These are phyloP conservation scores for Pollachius pollachius DNA, from an alignment of 2,113 vertebrate genomes.

Conservation along the genomic window DNA sequence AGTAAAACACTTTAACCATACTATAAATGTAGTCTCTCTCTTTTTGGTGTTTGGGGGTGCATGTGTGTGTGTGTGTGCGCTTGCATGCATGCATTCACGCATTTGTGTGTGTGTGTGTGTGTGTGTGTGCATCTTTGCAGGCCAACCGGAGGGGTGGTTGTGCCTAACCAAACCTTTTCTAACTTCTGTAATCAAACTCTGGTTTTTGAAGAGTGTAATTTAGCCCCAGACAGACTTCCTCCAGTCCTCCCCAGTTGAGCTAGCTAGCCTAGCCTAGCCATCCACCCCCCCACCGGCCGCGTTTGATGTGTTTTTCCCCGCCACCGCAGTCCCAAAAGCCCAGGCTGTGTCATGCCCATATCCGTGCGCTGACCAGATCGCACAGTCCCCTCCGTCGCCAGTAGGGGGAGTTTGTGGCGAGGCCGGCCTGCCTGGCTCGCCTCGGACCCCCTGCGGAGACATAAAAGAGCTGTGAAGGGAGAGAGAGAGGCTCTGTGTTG, in stretches of 20 bases:
- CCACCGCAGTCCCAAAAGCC: conserved; percentile 45
- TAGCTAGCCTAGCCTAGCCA: conserved; percentile 52
- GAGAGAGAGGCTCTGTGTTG: conserved; percentile 56
- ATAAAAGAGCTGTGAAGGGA: conserved; percentile 62
- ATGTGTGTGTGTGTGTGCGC: conserved; percentile 10
- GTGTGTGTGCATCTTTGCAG: conserved; percentile 56
- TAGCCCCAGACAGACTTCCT: conserved; percentile 70
- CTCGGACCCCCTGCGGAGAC: conserved; percentile 64
- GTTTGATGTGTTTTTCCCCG: conserved; percentile 49
- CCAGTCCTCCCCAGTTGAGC: conserved; percentile 68
- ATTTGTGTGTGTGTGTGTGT: conserved; percentile 16
- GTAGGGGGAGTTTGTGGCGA: conserved; percentile 54
- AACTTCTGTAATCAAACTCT: conserved; percentile 73
- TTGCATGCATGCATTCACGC: background rate
- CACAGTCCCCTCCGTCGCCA: conserved; percentile 44
- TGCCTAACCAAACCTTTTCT: conserved; percentile 67
- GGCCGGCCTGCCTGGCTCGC: conserved; percentile 27
- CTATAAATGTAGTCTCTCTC: conserved; percentile 34
- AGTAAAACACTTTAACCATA: conserved; percentile 54
- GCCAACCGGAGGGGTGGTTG: conserved; percentile 41
- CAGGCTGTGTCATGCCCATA: conserved; percentile 34
- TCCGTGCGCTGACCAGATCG: background rate
- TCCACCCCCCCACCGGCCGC: conserved; percentile 22
- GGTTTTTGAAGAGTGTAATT: conserved; percentile 71
- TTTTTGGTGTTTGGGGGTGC: background rate